Evolutionary conservation across 1,140 invertebrate species (phyloP), one percentile per base, ranked within the genome.

Genomic region (Philotrypesis tridentata): DNA sequence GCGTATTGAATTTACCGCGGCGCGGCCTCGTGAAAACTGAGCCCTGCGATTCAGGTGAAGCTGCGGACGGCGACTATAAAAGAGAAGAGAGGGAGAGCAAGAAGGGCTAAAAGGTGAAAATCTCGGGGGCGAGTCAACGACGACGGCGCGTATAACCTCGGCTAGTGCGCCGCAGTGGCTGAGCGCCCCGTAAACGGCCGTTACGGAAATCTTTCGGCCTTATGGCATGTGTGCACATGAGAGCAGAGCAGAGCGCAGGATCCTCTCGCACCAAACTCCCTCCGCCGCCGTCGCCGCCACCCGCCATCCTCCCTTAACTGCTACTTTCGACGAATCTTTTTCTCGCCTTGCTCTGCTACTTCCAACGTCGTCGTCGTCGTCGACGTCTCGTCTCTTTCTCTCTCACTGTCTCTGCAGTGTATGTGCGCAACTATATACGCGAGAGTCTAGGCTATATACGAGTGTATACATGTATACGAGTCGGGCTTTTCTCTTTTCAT

Each of bases 201-300:
- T 85, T 82, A 83, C 84, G 83, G 77, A 63, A 81, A 85, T 85
- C 82, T 79, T 80, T 72, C 37, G 55, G 65, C 71, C 71, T 67
- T 73, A 63, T 48, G 25, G 29, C 27, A 29, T 37, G 67, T 55
- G 78, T 31, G 21, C 71, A 40, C 70, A 67, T 29, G 60, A 23
- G 67, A 21, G 71, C 33, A 25, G 27, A 27, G 29, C 43, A n/a
- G 37, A 40, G 11, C 29, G 27, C 65, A 2, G 61, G 23, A 25
- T 25, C 12, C 2, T 21, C 25, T 23, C 31, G 61, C 60, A 23
- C 31, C 76, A 14, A 48, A 70, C 29, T 63, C 31, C 27, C 29
- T n/a, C 70, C 25, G 5, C 43, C 27, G 70, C 43, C 7, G 63
- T 65, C 17, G 61, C 21, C 23, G 11, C 25, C 23, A n/a, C n/a